Evolutionary conservation across 2,888 invertebrate genomes (phyloP).

Genomic region (Andrena hattorfiana): DNA sequence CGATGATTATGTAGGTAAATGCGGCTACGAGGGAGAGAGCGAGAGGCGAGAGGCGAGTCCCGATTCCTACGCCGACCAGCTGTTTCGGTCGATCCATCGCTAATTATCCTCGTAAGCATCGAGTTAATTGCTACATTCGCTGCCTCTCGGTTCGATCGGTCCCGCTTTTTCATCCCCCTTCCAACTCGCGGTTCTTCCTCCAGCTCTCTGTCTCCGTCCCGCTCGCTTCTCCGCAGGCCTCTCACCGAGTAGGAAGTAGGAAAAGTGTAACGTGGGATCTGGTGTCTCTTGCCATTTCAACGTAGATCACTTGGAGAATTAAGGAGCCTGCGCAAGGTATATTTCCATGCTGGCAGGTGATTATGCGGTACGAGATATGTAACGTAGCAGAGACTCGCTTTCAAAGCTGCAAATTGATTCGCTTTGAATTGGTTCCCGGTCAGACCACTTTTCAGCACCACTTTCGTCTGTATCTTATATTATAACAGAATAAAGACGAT

Average conservation of each 20-base stretch:
- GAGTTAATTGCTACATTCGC: slow-evolving; percentile 82
- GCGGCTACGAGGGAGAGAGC: slow-evolving; percentile 63
- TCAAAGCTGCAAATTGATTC: neutral
- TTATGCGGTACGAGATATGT: slow-evolving; percentile 1
- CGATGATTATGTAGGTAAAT: slow-evolving; percentile 84
- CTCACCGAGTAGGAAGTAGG: slow-evolving; percentile 51
- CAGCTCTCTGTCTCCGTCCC: slow-evolving; percentile 1
- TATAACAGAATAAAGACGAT: no score
- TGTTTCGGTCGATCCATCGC: slow-evolving; percentile 82
- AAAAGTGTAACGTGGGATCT: slow-evolving; percentile 81
- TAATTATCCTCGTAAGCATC: slow-evolving; percentile 83
- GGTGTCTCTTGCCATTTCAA: slow-evolving; percentile 60
- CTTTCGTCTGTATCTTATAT: no score
- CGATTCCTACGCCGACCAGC: slow-evolving; percentile 80
- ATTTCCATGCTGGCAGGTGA: slow-evolving; percentile 18
- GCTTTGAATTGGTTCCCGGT: neutral
- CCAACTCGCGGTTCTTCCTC: slow-evolving; percentile 16
- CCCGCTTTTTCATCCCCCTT: slow-evolving; percentile 56
- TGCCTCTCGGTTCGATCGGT: slow-evolving; percentile 63
- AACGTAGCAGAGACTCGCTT: neutral
- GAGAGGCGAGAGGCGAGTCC: slow-evolving; percentile 49
- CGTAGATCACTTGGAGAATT: slow-evolving; percentile 30
- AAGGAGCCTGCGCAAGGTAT: slow-evolving; percentile 3
- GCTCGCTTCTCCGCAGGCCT: slow-evolving; percentile 36
- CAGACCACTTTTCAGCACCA: no score